Percentiles rank a stretch among this genome's conserved stretches.
phyloP scores from a whole-genome alignment of 2,113 vertebrate species.

The Macquaria ambigua region DNA sequence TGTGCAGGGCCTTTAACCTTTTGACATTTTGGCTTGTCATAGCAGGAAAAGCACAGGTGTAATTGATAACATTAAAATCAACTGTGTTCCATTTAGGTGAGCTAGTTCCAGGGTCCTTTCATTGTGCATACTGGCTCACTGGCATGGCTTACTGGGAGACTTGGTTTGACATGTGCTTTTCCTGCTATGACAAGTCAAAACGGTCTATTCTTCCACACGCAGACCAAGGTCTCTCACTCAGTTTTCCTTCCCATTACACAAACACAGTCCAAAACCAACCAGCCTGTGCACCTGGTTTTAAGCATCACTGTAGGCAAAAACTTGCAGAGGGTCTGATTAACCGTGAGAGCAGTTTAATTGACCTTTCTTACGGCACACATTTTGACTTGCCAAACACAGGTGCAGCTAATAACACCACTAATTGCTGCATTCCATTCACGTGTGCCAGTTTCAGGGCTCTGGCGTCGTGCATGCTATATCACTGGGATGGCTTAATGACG shows the following conservation, averaged over 20 bases:
- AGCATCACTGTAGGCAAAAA: conserved; percentile 20
- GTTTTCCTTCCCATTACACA: conserved; percentile 29
- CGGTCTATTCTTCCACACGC: background rate
- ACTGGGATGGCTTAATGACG: conserved; percentile 21
- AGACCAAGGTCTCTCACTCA: background rate
- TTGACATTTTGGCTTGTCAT: background rate
- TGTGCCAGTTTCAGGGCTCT: background rate
- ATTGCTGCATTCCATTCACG: conserved; percentile 35
- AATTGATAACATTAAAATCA: background rate
- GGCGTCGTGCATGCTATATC: conserved; percentile 3
- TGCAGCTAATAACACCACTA: conserved; percentile 47
- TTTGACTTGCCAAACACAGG: conserved; percentile 40
- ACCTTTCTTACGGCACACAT: conserved; percentile 26
- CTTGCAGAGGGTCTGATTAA: conserved; percentile 25
- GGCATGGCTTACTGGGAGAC: background rate
- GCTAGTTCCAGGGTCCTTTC: background rate
- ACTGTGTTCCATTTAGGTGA: background rate
- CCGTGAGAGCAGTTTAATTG: conserved; percentile 33
- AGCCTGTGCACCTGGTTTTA: conserved; percentile 10
- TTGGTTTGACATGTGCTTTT: background rate
- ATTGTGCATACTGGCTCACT: background rate
- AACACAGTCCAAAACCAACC: conserved; percentile 13
- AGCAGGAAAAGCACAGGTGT: background rate
- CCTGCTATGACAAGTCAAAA: background rate
- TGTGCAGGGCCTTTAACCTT: background rate